Evolutionary conservation across 2,113 vertebrate species (phyloP).

Genomic region (Platysternon megacephalum): DNA sequence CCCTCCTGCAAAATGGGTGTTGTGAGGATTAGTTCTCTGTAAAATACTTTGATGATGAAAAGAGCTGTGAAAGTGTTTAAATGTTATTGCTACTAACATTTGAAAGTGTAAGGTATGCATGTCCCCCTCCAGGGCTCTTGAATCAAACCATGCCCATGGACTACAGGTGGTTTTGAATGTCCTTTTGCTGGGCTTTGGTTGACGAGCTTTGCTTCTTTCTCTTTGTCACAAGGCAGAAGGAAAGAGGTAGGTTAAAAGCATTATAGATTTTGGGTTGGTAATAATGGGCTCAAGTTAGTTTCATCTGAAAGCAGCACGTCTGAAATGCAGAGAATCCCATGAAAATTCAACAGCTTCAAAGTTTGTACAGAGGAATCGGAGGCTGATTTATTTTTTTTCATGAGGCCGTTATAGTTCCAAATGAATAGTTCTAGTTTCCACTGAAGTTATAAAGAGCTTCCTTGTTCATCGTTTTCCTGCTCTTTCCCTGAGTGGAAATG

Average conservation of each 20-base stretch:
- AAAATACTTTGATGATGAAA: neutral
- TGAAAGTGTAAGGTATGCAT: conserved; percentile 1
- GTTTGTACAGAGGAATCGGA: neutral
- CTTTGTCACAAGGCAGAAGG: neutral
- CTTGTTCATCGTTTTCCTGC: conserved; percentile 43
- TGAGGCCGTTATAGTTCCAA: neutral
- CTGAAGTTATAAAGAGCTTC: conserved; percentile 5
- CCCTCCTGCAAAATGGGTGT: conserved; percentile 35
- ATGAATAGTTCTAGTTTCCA: conserved; percentile 48
- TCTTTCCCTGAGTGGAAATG: neutral
- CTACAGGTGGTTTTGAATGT: conserved; percentile 24
- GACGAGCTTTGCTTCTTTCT: conserved; percentile 2
- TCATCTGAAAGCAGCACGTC: neutral
- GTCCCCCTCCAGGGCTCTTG: neutral
- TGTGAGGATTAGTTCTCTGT: neutral
- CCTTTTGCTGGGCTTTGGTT: neutral
- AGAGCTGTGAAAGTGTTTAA: neutral
- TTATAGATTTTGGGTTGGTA: neutral
- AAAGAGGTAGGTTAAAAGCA: neutral
- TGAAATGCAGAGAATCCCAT: neutral
- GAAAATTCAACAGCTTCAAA: neutral
- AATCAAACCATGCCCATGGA: conserved; percentile 24
- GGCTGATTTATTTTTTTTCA: neutral
- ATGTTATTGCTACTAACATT: neutral
- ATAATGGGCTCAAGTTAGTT: neutral